Percentiles rank a stretch among this genome's conserved stretches.
phyloP scores from a whole-genome alignment of 2,888 invertebrate species.

The Lycocerus yunnanus region DNA sequence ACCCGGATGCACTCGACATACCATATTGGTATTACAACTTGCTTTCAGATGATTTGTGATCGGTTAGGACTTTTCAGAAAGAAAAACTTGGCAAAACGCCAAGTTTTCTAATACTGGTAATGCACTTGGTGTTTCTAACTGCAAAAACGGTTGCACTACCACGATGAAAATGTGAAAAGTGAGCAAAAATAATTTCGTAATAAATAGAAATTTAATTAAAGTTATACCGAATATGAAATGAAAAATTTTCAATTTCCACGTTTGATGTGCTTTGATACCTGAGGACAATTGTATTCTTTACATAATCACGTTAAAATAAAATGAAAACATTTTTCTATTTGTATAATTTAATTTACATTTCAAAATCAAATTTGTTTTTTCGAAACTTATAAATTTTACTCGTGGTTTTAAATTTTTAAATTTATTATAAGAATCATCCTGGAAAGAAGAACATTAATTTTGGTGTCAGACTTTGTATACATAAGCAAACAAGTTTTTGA shows the following conservation, averaged over 20 bases:
- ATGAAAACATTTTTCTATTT: not conserved
- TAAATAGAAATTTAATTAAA: not conserved
- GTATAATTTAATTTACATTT: not conserved
- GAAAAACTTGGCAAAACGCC: conserved; percentile 14
- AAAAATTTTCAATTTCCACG: not conserved
- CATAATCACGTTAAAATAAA: not conserved
- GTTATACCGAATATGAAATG: not conserved
- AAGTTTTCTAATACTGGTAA: conserved; percentile 19
- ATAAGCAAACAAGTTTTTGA: conserved; percentile 1
- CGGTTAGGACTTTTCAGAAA: conserved; percentile 16
- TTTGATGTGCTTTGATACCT: not conserved
- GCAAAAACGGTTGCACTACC: not conserved
- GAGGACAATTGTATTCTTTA: not conserved
- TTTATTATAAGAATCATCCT: not conserved
- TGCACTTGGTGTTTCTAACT: conserved; percentile 4
- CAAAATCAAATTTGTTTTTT: not conserved
- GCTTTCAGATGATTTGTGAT: conserved; percentile 24
- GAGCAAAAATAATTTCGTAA: not conserved
- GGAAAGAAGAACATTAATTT: conserved; percentile 1
- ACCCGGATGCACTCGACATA: conserved; percentile 20
- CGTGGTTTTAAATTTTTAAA: not conserved
- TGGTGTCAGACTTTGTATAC: conserved; percentile 2
- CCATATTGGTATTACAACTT: conserved; percentile 23
- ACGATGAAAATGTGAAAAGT: not conserved
- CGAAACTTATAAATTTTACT: not conserved